Evolutionary conservation across 2,113 vertebrate genomes (phyloP).

Genomic region (Gobius niger): DNA sequence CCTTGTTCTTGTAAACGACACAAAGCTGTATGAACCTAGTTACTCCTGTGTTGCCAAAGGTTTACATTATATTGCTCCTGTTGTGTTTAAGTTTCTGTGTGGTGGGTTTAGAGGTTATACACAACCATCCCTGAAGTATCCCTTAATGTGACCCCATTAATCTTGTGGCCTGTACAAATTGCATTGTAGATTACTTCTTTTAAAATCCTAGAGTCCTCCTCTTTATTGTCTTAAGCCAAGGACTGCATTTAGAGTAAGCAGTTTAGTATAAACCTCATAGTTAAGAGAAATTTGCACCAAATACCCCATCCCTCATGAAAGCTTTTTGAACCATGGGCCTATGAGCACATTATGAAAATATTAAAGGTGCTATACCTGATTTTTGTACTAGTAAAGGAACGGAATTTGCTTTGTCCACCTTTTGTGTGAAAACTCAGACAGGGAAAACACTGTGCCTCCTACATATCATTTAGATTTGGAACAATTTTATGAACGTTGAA

Average conservation of each 20-base stretch:
- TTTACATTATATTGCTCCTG: neutral
- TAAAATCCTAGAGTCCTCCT: neutral
- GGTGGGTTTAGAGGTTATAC: neutral
- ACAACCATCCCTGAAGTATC: neutral
- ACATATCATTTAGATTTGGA: too few relatives aligned
- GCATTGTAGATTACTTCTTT: neutral
- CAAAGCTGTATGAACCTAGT: neutral
- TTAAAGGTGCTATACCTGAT: too few relatives aligned
- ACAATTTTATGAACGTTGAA: too few relatives aligned
- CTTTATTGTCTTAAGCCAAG: neutral
- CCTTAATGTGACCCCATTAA: neutral
- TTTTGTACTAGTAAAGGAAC: too few relatives aligned
- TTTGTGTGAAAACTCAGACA: too few relatives aligned
- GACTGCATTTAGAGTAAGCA: neutral
- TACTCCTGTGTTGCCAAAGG: neutral
- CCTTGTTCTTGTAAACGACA: neutral
- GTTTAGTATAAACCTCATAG: slow-evolving; percentile 6
- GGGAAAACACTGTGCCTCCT: too few relatives aligned
- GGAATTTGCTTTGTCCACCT: too few relatives aligned
- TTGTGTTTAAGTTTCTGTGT: neutral
- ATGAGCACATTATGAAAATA: too few relatives aligned
- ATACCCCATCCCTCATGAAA: neutral
- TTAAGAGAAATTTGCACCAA: neutral
- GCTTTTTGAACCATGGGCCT: too few relatives aligned
- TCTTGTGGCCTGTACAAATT: neutral